A percentile compares a stretch with the other conserved stretches of the same genome.
These are phyloP conservation scores for Piezodorus guildinii DNA, from an alignment of 1,140 invertebrate genomes.

Conservation along the genomic window DNA sequence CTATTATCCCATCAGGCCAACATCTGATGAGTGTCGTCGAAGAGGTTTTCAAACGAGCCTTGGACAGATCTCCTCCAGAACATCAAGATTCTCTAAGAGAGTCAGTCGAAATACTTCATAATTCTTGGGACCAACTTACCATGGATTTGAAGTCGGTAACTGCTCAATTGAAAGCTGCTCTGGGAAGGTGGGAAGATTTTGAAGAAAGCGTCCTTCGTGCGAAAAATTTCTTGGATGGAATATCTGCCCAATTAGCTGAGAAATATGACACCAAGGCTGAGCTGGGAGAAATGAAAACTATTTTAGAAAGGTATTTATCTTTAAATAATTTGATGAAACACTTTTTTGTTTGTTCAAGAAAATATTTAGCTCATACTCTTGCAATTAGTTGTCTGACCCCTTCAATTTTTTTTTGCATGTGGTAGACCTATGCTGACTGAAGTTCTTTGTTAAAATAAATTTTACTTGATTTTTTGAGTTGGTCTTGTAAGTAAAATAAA, in stretches of 20 bases:
- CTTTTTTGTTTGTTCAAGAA: not conserved
- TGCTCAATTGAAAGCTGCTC: slow-evolving; percentile 59
- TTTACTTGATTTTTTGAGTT: no score
- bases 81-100: slow-evolving; percentile 64
- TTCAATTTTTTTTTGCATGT: no score
- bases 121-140: slow-evolving; percentile 71
- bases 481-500: no score
- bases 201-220: slow-evolving; percentile 54
- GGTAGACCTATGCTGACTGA: no score
- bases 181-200: slow-evolving; percentile 72
- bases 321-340: not conserved
- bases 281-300: slow-evolving; percentile 79
- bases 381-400: not conserved
- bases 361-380: not conserved
- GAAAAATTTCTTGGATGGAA: slow-evolving; percentile 50
- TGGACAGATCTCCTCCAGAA: slow-evolving; percentile 64
- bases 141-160: slow-evolving; percentile 67
- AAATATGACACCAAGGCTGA: slow-evolving; percentile 63
- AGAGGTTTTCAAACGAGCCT: slow-evolving; percentile 72
- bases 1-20: slow-evolving; percentile 50
- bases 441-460: no score
- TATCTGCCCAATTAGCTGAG: slow-evolving; percentile 48
- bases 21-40: slow-evolving; percentile 65
- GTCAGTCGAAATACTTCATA: slow-evolving; percentile 53
- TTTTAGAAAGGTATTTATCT: slow-evolving; percentile 58